These are phyloP conservation scores for Hyposoter didymator DNA, from an alignment of 2,888 invertebrate species.

Conservation along the genomic window DNA sequence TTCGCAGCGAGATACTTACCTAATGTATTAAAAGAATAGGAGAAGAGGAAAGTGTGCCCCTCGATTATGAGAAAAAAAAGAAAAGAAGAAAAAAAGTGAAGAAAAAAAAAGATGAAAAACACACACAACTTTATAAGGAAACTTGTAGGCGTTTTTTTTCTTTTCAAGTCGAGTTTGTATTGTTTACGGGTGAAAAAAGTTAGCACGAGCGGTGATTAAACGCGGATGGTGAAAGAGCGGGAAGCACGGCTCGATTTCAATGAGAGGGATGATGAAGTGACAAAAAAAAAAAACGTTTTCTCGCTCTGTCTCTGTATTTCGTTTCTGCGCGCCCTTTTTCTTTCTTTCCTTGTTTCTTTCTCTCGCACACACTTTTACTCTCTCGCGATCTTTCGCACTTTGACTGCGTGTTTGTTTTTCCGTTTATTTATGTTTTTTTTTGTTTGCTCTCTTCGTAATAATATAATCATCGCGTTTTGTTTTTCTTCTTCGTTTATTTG, in stretches of 20 bases:
- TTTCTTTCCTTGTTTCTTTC: slow-evolving; percentile 23
- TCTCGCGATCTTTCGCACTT: slow-evolving; percentile 53
- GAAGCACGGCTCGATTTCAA: slow-evolving; percentile 35
- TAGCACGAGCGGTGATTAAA: slow-evolving; percentile 25
- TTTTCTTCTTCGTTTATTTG: slow-evolving; percentile 73
- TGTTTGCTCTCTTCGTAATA: slow-evolving; percentile 75
- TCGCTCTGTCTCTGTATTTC: slow-evolving; percentile 67
- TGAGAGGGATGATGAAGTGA: slow-evolving; percentile 46
- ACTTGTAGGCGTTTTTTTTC: slow-evolving; percentile 69
- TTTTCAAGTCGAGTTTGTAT: slow-evolving; percentile 55
- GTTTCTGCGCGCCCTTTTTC: slow-evolving; percentile 60
- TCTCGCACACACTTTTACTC: slow-evolving; percentile 47
- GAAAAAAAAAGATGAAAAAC: neutral
- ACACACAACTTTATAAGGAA: neutral
- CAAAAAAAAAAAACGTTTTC: slow-evolving; percentile 67
- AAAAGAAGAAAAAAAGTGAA: neutral
- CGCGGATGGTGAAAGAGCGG: slow-evolving; percentile 27
- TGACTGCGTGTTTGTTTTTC: slow-evolving; percentile 67
- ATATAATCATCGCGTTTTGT: slow-evolving; percentile 77
- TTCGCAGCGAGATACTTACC: slow-evolving; percentile 52
- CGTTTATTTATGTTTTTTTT: slow-evolving; percentile 77
- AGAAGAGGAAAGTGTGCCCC: slow-evolving; percentile 66
- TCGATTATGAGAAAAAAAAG: slow-evolving; percentile 4
- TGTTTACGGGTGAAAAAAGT: slow-evolving; percentile 51
- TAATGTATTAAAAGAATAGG: slow-evolving; percentile 61